These are phyloP conservation scores for Macaria notata DNA, from an alignment of 2,888 invertebrate genomes.

Conservation along the genomic window DNA sequence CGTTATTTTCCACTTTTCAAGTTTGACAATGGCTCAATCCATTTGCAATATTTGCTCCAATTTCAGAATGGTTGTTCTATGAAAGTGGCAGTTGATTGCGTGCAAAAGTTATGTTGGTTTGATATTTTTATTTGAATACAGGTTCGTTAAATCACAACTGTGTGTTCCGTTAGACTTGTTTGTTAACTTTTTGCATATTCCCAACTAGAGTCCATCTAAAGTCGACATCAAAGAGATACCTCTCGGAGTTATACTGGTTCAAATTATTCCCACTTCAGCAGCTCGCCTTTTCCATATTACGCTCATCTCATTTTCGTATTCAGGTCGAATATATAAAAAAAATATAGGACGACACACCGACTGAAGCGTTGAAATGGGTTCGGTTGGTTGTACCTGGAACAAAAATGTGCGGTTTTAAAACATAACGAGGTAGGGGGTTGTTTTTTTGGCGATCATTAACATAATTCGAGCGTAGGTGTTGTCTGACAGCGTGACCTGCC, in stretches of 20 bases:
- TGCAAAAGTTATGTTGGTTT: constrained; percentile 26
- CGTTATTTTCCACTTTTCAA: neutral
- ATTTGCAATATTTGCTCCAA: constrained; percentile 2
- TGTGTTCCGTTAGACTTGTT: constrained; percentile 47
- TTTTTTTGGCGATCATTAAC: constrained; percentile 56
- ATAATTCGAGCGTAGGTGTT: constrained; percentile 55
- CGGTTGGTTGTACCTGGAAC: constrained; percentile 57
- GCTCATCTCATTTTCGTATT: constrained; percentile 38
- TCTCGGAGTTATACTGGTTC: constrained; percentile 42
- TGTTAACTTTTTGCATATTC: constrained; percentile 53
- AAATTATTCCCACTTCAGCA: constrained; percentile 47
- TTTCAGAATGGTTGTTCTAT: constrained; percentile 18
- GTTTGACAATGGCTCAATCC: neutral
- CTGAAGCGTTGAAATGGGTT: constrained; percentile 25
- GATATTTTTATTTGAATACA: constrained; percentile 47
- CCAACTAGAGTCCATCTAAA: constrained; percentile 43
- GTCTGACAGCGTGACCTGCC: constrained; percentile 29
- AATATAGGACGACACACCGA: constrained; percentile 30
- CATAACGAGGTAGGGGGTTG: constrained; percentile 54
- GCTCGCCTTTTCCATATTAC: constrained; percentile 36
- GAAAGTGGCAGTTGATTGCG: constrained; percentile 25
- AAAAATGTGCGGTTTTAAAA: constrained; percentile 54
- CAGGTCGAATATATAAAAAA: constrained; percentile 30
- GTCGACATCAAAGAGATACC: constrained; percentile 50
- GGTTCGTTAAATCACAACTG: constrained; percentile 53